Base-by-base conservation (phyloP, 2,888 invertebrate genomes). In the Onthophagus sagittarius region DNA sequence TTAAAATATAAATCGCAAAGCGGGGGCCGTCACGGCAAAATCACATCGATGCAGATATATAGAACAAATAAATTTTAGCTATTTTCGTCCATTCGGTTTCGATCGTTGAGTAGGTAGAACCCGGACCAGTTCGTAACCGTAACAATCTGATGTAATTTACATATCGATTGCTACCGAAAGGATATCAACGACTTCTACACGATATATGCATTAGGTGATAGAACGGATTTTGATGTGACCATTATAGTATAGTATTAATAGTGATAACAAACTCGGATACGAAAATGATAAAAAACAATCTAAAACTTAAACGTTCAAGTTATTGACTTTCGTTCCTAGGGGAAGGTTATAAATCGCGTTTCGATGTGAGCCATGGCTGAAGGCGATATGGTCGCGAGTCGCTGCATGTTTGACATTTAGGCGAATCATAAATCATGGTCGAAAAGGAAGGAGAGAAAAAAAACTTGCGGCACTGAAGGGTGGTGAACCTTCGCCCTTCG, bases 371-470 rank as follows among this genome's bases (percentile, higher is more conserved):
- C 39, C 39, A 7, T 53, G 39, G 39, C 11, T 11, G 39, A 53
- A 53, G 39, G 39, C 39, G 39, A 53, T 53, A 53, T 53, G 39
- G 39, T 53, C 23, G 23, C 23, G 23, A 23, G 23, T 23, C 23
- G 23, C 23, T 53, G 7, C 39, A 53, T 53, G 39, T 67, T 67
- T 67, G 67, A 23, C 67, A 67, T 67, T 67, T 67, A 67, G 67
- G 23, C 67, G 67, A 67, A 31, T 67, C 67, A 67, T 67, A 67
- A 67, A 67, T 67, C 67, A 67, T n/a, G 67, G 67, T 13, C 7
- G 67, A 23, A 23, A 7, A 31, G 31, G 11, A 15, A 32, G n/a
- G 9, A 64, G 9, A 64, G 23, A 64, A 64, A 67, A 67, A 67
- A 67, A 23, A 23, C 7, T 53, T 53, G 23, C 23, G 23, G 23